phyloP scores from a whole-genome alignment of 2,888 invertebrate genomes.

The Ophraella communa region DNA sequence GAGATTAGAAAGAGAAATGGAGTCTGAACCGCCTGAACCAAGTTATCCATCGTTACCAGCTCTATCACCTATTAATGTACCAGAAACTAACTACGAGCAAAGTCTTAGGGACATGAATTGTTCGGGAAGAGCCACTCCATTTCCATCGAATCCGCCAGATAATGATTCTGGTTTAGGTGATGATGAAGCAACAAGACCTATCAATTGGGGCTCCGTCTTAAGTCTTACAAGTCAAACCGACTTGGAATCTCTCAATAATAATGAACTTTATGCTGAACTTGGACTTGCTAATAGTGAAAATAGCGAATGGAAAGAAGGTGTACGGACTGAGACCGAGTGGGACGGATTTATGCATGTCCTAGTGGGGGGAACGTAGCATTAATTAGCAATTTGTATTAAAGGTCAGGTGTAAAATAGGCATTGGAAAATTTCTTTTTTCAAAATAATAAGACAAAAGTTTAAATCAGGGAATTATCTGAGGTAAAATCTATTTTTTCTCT shows the following conservation, averaged over 20 bases:
- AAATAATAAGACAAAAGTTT: neutral
- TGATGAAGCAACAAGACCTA: conserved; percentile 73
- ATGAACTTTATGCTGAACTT: conserved; percentile 78
- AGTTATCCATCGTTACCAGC: conserved; percentile 59
- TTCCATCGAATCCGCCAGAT: conserved; percentile 66
- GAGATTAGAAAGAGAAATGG: conserved; percentile 72
- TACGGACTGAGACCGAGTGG: conserved; percentile 61
- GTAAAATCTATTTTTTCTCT: no score
- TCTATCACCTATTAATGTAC: conserved; percentile 49
- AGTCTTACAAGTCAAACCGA: conserved; percentile 87
- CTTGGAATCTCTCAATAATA: conserved; percentile 80
- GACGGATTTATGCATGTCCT: conserved; percentile 73
- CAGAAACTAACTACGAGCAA: conserved; percentile 54
- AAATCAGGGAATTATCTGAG: no score
- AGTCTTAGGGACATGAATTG: conserved; percentile 60
- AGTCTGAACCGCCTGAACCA: conserved; percentile 66
- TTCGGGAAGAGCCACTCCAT: conserved; percentile 74
- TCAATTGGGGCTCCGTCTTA: conserved; percentile 91
- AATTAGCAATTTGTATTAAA: conserved; percentile 27
- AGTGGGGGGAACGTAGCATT: conserved; percentile 72
- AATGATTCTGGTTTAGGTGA: conserved; percentile 81
- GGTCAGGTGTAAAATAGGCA: conserved; percentile 17
- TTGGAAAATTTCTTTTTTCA: conserved; percentile 1
- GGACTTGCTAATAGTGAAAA: conserved; percentile 63
- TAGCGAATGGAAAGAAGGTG: conserved; percentile 65